Base-by-base conservation (phyloP, 2,113 vertebrate genomes). In the Ptilonorhynchus violaceus region DNA sequence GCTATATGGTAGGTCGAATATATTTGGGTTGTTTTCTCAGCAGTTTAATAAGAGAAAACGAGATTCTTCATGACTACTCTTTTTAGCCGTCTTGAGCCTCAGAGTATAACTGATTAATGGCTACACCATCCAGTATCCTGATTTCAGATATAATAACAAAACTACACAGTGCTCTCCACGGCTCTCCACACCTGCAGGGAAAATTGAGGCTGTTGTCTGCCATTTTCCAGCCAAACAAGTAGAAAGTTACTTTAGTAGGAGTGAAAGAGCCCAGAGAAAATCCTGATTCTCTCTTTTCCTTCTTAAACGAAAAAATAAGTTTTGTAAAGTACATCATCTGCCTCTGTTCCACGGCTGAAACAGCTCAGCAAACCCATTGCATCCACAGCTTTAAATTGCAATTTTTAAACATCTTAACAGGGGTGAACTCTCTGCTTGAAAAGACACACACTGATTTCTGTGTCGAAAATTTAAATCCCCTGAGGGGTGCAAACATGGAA, bases 41-140 rank as follows among this genome's bases (percentile, higher is more conserved):
- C 46, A 88, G 49, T 89, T 92, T 91, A 85, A 75, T 82, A 75
- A 60, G 16, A 89, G 46, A 88, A 89, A 88, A 85, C 6, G 22
- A 69, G 55, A 67, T 74, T 74, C 50, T 76, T 91, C 46, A 33
- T 62, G 12, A 41, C n/a, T 82, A 33, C 33, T 46, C 42, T 60
- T 74, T 37, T 60, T 90, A 88, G 37, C 63, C 55, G 42, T 86
- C 41, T 75, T 47, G 52, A 72, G 12, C 72, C 80, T 89, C 15
- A 1, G 70, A 73, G 44, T 66, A 25, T 64, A 87, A 66, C 31
- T 62, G 79, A 88, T 92, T 92, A 77, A 92, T 78, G 56, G 10
- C 47, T 78, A 42, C 63, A 35, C 16, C 21, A 67, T 47, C 7
- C 60, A 72, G 19, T 28, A 88, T 47, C 41, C 64, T 44, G 27